A percentile compares a stretch with the other conserved stretches of the same genome.
phyloP scores from a whole-genome alignment of 1,140 invertebrate genomes.

The Drosophila tani region DNA sequence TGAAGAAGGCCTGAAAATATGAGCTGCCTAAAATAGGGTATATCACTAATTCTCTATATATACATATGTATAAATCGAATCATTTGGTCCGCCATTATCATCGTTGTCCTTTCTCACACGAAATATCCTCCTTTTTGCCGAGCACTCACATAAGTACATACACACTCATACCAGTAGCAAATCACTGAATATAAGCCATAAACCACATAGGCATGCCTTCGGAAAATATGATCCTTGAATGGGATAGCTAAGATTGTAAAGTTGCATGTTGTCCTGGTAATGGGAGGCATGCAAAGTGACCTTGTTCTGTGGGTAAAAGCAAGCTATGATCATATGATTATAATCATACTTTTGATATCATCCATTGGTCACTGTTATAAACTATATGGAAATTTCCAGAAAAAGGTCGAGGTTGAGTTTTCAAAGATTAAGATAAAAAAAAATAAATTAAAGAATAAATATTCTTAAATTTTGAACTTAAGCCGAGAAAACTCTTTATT shows the following conservation, averaged over 20 bases:
- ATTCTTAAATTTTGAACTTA: no score
- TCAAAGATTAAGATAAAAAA: no score
- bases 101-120: conserved; percentile 5
- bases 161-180: background rate
- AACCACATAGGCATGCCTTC: background rate
- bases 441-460: no score
- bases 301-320: conserved; percentile 3
- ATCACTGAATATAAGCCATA: conserved; percentile 5
- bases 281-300: conserved; percentile 10
- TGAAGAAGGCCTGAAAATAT: conserved; percentile 12
- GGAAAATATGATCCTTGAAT: no score
- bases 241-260: background rate
- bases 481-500: no score
- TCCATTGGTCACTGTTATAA: no score
- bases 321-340: background rate
- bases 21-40: conserved; percentile 3
- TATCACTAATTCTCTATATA: background rate
- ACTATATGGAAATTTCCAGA: no score
- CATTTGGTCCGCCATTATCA: conserved; percentile 7
- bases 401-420: no score
- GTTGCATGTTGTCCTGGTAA: conserved; percentile 5
- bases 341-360: no score
- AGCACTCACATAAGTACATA: background rate
- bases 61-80: background rate
- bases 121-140: background rate